Conservation (phyloP, 2,888 invertebrate genomes). For the Heterodera filipjevi region DNA sequence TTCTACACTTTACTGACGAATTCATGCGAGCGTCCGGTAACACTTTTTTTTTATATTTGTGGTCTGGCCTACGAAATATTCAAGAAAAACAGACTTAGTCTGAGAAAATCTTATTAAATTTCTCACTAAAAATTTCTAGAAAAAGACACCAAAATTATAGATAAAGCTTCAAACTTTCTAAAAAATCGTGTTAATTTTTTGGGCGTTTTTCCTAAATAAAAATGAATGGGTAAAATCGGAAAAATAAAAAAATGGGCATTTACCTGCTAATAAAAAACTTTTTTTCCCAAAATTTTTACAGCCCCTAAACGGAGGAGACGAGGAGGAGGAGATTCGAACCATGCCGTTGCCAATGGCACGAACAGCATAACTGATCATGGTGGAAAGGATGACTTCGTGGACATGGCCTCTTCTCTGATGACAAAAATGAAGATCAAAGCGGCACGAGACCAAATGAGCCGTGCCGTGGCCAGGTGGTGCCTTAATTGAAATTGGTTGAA, state of each 20-base stretch:
- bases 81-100: too few relatives aligned
- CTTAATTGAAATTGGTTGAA: too few relatives aligned
- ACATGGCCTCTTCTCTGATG: constrained; percentile 25
- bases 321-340: neutral
- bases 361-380: neutral
- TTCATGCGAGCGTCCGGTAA: constrained; percentile 29
- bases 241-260: too few relatives aligned
- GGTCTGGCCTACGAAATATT: too few relatives aligned
- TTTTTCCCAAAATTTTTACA: neutral
- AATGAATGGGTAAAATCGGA: too few relatives aligned
- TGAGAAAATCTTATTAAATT: too few relatives aligned
- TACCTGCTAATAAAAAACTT: neutral
- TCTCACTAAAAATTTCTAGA: too few relatives aligned
- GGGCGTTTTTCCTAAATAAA: too few relatives aligned
- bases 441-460: constrained; percentile 32
- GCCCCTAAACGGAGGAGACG: neutral
- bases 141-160: too few relatives aligned
- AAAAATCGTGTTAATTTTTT: too few relatives aligned
- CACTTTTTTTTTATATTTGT: neutral
- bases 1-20: constrained; percentile 50
- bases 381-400: neutral
- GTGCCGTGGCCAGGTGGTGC: constrained; percentile 37
- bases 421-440: constrained; percentile 50
- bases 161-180: too few relatives aligned
- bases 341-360: neutral